A percentile compares a stretch with the other conserved stretches of the same genome.
phyloP scores from a whole-genome alignment of 2,113 vertebrate genomes.

The Dascyllus trimaculatus region DNA sequence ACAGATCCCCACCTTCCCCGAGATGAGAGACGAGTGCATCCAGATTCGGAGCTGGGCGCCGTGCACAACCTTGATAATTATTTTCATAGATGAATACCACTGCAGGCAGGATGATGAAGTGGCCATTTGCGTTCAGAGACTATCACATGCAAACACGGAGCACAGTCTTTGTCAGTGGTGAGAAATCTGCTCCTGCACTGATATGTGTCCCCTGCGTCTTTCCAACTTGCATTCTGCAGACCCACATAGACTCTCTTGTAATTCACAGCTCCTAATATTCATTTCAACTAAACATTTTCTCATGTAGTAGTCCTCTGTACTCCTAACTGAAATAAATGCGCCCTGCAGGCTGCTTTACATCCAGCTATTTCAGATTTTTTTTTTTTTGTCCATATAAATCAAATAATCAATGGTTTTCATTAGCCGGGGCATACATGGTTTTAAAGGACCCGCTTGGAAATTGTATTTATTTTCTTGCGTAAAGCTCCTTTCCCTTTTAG shows the following conservation, averaged over 20 bases:
- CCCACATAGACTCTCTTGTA: neutral
- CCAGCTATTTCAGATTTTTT: slow-evolving; percentile 27
- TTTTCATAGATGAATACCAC: slow-evolving; percentile 96
- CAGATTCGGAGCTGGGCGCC: slow-evolving; percentile 89
- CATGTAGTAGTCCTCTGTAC: neutral
- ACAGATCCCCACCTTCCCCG: slow-evolving; percentile 69
- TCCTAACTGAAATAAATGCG: neutral
- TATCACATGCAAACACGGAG: slow-evolving; percentile 89
- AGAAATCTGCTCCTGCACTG: slow-evolving; percentile 75
- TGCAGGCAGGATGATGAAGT: slow-evolving; percentile 96
- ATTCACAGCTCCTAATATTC: slow-evolving; percentile 2
- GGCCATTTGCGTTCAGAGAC: slow-evolving; percentile 86
- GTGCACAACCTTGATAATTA: slow-evolving; percentile 95
- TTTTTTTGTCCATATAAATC: slow-evolving; percentile 50
- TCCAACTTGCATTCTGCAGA: slow-evolving; percentile 26
- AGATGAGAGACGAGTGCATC: slow-evolving; percentile 72
- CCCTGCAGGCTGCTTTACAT: neutral
- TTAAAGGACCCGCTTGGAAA: slow-evolving; percentile 62
- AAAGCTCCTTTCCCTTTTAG: slow-evolving; percentile 71
- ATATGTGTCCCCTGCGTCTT: slow-evolving; percentile 28
- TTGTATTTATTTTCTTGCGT: slow-evolving; percentile 74
- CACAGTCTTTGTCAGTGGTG: slow-evolving; percentile 84
- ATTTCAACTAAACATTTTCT: slow-evolving; percentile 21
- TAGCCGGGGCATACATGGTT: slow-evolving; percentile 40
- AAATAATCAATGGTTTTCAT: slow-evolving; percentile 74